Percentiles rank a stretch among this genome's conserved stretches.
Evolutionary conservation across 2,113 vertebrate species (phyloP).

Genomic region (Poecilia latipinna): DNA sequence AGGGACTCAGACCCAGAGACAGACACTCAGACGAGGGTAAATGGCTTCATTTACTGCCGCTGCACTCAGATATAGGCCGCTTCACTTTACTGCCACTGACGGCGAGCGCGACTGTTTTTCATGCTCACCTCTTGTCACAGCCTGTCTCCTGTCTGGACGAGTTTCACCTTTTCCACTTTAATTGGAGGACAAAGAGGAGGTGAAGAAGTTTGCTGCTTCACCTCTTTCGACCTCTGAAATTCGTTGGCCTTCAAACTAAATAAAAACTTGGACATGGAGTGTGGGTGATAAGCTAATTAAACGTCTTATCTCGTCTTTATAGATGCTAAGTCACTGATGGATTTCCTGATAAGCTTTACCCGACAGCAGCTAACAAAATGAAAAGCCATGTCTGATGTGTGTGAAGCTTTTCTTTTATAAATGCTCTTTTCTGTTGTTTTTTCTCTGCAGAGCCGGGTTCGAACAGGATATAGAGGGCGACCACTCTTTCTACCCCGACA

Average conservation of each 20-base stretch:
- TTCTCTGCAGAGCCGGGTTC: constrained; percentile 66
- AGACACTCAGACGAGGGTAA: constrained; percentile 15
- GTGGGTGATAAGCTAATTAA: constrained; percentile 28
- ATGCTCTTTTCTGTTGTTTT: not conserved
- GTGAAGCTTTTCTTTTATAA: not conserved
- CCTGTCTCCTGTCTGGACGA: constrained; percentile 19
- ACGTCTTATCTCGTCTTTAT: not conserved
- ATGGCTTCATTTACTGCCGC: constrained; percentile 7
- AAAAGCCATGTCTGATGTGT: not conserved
- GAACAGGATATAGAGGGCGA: constrained; percentile 71
- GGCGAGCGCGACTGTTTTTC: not conserved
- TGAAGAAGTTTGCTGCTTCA: constrained; percentile 2
- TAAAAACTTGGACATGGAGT: not conserved
- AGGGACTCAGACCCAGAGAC: constrained; percentile 4
- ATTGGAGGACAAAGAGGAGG: constrained; percentile 6
- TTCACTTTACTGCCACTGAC: constrained; percentile 4
- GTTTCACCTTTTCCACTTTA: constrained; percentile 13
- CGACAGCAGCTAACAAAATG: not conserved
- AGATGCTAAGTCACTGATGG: constrained; percentile 8
- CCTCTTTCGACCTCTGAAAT: not conserved
- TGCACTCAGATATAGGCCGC: not conserved
- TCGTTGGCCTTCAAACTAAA: constrained; percentile 1
- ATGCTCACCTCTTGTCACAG: not conserved
- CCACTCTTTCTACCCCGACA: constrained; percentile 22
- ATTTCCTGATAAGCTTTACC: constrained; percentile 2